phyloP scores from a whole-genome alignment of 2,797 vertebrate genomes.

The Pogonophryne albipinna region DNA sequence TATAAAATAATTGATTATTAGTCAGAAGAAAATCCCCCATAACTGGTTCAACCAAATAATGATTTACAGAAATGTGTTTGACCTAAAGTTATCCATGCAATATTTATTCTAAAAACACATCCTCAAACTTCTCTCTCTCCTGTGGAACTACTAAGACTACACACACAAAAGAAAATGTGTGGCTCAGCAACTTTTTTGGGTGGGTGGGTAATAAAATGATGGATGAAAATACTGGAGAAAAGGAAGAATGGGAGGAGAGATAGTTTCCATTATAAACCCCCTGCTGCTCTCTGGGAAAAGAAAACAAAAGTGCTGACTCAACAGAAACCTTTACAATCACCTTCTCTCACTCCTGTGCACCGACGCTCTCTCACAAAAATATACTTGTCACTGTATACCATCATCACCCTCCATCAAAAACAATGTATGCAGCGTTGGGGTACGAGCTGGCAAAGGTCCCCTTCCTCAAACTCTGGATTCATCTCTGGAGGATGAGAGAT shows the following conservation, averaged over 20 bases:
- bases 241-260: conserved; percentile 32
- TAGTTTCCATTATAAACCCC: conserved; percentile 40
- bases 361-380: conserved; percentile 26
- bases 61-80: too few species aligned
- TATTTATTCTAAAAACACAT: background rate
- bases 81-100: too few species aligned
- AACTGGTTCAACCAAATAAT: too few species aligned
- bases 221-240: conserved; percentile 51
- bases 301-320: conserved; percentile 59
- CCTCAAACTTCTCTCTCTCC: background rate
- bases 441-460: conserved; percentile 29
- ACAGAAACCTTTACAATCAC: conserved; percentile 57
- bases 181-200: conserved; percentile 9
- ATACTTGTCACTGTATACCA: conserved; percentile 24
- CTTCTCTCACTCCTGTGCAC: conserved; percentile 32
- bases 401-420: conserved; percentile 34
- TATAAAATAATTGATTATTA: background rate
- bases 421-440: conserved; percentile 33
- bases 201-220: conserved; percentile 41
- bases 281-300: conserved; percentile 44
- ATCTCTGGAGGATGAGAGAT: conserved; percentile 20
- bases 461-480: conserved; percentile 21
- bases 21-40: too few species aligned
- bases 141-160: background rate
- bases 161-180: conserved; percentile 9